phyloP scores from a whole-genome alignment of 2,113 vertebrate species.

The Himantopus leucocephalus region DNA sequence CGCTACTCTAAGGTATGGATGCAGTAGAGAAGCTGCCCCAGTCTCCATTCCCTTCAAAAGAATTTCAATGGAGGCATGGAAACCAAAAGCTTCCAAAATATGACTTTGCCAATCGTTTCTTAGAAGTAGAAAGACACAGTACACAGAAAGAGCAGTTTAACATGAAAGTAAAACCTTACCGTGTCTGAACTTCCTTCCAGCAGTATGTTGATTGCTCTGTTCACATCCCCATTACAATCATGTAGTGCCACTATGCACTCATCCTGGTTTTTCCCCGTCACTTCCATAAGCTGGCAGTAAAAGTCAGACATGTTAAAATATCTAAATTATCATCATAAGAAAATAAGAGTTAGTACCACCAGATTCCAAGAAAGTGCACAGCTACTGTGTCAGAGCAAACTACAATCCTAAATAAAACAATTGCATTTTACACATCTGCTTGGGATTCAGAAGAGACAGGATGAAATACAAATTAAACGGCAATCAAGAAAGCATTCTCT shows the following conservation, averaged over 20 bases:
- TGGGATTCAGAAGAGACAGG: background rate
- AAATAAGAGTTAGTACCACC: background rate
- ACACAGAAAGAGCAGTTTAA: background rate
- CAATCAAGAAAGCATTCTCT: background rate
- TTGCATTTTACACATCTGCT: background rate
- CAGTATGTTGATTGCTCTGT: constrained; percentile 94
- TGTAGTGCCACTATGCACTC: constrained; percentile 94
- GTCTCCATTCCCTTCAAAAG: background rate
- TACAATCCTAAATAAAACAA: background rate
- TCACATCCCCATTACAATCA: constrained; percentile 92
- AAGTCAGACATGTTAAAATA: constrained; percentile 24
- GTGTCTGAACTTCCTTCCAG: constrained; percentile 91
- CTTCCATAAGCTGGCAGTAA: constrained; percentile 89
- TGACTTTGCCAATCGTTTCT: background rate
- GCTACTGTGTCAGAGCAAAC: background rate
- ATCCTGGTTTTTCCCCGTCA: constrained; percentile 93
- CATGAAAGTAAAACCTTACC: constrained; percentile 64
- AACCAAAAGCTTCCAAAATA: background rate
- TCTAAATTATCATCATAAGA: background rate
- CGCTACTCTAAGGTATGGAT: background rate
- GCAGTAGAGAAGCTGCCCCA: background rate
- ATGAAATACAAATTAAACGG: background rate
- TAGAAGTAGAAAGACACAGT: background rate
- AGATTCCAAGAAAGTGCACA: background rate
- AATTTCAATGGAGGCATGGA: background rate